phyloP scores from a whole-genome alignment of 2,797 vertebrate species.

The Natrix natrix region DNA sequence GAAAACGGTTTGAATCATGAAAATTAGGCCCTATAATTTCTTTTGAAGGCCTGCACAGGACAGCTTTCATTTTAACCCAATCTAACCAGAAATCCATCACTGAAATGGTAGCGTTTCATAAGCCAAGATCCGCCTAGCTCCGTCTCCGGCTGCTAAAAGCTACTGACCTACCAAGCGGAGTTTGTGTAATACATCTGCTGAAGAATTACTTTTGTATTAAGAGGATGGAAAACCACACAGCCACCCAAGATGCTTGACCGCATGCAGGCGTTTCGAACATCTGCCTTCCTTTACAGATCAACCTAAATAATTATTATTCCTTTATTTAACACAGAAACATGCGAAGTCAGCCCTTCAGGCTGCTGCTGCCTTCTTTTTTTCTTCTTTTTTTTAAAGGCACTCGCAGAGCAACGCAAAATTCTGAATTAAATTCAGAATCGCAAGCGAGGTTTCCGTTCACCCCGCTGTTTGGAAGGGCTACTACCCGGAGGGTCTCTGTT shows the following conservation, averaged over 20 bases:
- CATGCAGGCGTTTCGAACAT: constrained; percentile 44
- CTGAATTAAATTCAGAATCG: constrained; percentile 17
- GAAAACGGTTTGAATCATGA: not conserved
- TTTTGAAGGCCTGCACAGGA: constrained; percentile 5
- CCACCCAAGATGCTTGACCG: constrained; percentile 57
- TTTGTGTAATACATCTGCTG: not conserved
- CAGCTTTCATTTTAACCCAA: constrained; percentile 6
- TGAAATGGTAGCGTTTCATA: constrained; percentile 1
- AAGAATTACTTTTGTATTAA: constrained; percentile 45
- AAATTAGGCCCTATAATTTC: constrained; percentile 51
- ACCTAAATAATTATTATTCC: constrained; percentile 45
- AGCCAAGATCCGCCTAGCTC: constrained; percentile 13
- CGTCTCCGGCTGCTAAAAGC: not conserved
- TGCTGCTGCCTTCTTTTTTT: constrained; percentile 39
- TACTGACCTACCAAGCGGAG: constrained; percentile 8
- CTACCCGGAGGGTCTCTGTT: not conserved
- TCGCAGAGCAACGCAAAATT: constrained; percentile 10
- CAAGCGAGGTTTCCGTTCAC: not conserved
- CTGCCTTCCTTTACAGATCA: constrained; percentile 51
- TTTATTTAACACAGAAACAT: constrained; percentile 51
- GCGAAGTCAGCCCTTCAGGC: constrained; percentile 59
- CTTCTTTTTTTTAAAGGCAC: constrained; percentile 15
- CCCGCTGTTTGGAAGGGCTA: not conserved
- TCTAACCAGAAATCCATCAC: constrained; percentile 20
- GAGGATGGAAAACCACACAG: constrained; percentile 51